Base-by-base conservation (phyloP, 2,797 vertebrate genomes). In the Phrynocephalus guinanensis region DNA sequence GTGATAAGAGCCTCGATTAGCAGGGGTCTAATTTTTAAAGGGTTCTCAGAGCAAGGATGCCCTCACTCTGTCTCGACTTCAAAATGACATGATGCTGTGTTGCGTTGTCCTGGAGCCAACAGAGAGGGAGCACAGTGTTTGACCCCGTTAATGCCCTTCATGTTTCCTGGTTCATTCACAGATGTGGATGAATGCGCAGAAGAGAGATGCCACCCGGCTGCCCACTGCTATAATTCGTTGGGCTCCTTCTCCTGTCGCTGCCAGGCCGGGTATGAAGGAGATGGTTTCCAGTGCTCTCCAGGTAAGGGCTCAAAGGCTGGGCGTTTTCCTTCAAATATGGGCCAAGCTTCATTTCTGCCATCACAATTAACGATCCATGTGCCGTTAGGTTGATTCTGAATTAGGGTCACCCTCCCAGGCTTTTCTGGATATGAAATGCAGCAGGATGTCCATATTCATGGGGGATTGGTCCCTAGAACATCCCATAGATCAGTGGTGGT, bases 181-280 rank as follows among this genome's bases (percentile, higher is more conserved):
- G 98, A 99, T n/a, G 82, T 98, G 10, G 97, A 99, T 0, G 98
- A 99, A 91, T 99, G 98, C n/a, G 50, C 78, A 0, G 96, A 97
- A 38, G 96, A 96, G 68, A 97, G 96, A 16, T 98, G 98, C 93
- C 97, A 98, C 89, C 52, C 85, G 75, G 94, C 92, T 0, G 98
- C 97, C 72, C 93, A 95, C 85, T 99, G 98, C 90, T 91, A 94
- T 91, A 98, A 99, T 48, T 88, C 91, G 1, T 95, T 95, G 0
- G 97, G 98, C 0, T 95, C 96, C 88, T 97, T 98, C 83, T 91
- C 97, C 1, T 99, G 99, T 67, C 56, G n/a, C 66, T 98, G 98
- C 94, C 94, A 92, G 77, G 87, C 93, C 1, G 97, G 97, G 0
- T 98, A 96, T 87, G 90, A 93, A 0, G 98, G 98, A 0, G 97